Conservation (phyloP, 64 coral and sea anemone genomes). For the Montipora foliosa region DNA sequence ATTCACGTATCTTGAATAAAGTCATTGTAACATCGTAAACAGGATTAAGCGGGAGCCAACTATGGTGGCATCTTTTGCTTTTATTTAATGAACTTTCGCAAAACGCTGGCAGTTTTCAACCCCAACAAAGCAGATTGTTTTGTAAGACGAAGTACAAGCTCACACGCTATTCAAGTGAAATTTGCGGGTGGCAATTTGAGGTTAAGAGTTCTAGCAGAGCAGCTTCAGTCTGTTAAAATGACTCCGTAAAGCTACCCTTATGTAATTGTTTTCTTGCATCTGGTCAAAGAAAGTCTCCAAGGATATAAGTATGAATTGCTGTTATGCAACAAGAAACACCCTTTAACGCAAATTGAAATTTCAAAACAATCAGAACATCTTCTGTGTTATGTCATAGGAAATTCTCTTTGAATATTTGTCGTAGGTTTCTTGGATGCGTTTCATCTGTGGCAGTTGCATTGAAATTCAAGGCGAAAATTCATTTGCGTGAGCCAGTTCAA, state of each 20-base stretch:
- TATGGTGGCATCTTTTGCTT: not conserved
- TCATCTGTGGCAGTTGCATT: not conserved
- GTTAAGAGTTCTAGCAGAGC: not conserved
- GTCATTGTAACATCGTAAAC: slow-evolving; percentile 43
- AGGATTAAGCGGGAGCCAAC: slow-evolving; percentile 12
- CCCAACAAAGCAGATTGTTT: slow-evolving; percentile 41
- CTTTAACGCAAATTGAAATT: not conserved
- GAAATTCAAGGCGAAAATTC: not conserved
- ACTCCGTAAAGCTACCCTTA: not conserved
- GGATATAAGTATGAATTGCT: not conserved
- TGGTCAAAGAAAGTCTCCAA: not conserved
- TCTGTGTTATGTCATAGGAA: not conserved
- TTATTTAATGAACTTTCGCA: not conserved
- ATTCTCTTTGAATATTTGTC: not conserved
- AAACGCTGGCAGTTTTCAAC: not conserved
- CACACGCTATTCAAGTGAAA: slow-evolving; percentile 13
- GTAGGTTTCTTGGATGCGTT: not conserved
- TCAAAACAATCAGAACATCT: not conserved
- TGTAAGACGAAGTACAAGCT: slow-evolving; percentile 23
- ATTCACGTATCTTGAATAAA: not conserved
- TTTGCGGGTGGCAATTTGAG: slow-evolving; percentile 18
- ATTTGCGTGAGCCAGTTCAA: slow-evolving; percentile 10
- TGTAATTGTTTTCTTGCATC: slow-evolving; percentile 1
- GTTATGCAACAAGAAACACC: not conserved
- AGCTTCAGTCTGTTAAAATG: not conserved